These are phyloP conservation scores for Leucoma salicis DNA, from an alignment of 2,888 invertebrate genomes.

Conservation along the genomic window DNA sequence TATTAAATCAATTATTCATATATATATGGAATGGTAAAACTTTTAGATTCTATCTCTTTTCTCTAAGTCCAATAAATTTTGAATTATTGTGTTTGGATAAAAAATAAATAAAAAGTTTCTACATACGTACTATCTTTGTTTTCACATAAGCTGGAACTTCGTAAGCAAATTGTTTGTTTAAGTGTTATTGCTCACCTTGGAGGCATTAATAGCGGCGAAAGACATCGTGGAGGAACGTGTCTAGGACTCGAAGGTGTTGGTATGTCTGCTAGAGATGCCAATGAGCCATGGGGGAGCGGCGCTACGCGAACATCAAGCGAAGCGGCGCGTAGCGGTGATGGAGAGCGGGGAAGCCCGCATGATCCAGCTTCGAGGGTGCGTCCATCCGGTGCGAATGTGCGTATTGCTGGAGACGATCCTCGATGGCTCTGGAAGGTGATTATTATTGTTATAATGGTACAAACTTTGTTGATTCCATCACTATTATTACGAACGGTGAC, in stretches of 20 bases:
- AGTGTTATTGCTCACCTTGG: constrained; percentile 69
- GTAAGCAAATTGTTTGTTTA: too few species aligned
- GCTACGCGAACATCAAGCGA: constrained; percentile 88
- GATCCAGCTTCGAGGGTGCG: constrained; percentile 80
- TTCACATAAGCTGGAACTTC: too few species aligned
- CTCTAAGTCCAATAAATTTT: too few species aligned
- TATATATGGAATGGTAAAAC: too few species aligned
- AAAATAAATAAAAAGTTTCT: too few species aligned
- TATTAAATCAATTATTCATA: too few species aligned
- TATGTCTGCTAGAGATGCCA: constrained; percentile 84
- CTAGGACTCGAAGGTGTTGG: constrained; percentile 72
- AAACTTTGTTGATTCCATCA: too few species aligned
- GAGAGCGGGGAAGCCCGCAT: constrained; percentile 86
- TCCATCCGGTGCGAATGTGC: constrained; percentile 92
- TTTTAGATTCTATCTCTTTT: too few species aligned
- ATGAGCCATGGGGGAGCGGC: constrained; percentile 87
- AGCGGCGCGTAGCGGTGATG: constrained; percentile 90
- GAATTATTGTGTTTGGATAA: too few species aligned
- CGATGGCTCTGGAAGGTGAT: constrained; percentile 85
- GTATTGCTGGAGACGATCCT: constrained; percentile 91
- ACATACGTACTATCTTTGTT: too few species aligned
- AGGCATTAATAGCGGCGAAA: constrained; percentile 90
- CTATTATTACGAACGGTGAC: too few species aligned
- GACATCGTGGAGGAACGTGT: constrained; percentile 81
- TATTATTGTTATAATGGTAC: too few species aligned